phyloP scores from a whole-genome alignment of 2,797 vertebrate species.

The Silurus aristotelis region DNA sequence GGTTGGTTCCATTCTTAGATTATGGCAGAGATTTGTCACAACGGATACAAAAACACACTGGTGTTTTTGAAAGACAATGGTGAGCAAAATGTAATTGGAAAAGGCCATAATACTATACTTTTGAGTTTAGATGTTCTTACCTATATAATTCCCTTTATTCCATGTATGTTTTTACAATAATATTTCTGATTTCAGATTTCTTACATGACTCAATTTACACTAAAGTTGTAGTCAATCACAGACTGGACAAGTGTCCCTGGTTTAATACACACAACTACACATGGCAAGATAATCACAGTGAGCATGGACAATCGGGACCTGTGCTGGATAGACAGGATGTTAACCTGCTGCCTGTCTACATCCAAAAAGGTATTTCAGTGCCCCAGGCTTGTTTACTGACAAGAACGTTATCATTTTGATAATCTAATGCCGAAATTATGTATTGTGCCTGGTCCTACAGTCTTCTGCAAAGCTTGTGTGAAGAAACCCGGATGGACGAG shows the following conservation, averaged over 20 bases:
- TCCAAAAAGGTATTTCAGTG: slow-evolving; percentile 40
- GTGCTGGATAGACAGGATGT: background rate
- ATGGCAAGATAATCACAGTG: background rate
- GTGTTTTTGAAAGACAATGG: slow-evolving; percentile 80
- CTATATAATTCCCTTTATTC: too few species aligned
- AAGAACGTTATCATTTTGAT: too few species aligned
- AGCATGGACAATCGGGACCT: background rate
- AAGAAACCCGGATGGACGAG: slow-evolving; percentile 16
- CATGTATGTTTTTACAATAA: background rate
- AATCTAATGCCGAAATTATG: background rate
- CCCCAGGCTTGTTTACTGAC: background rate
- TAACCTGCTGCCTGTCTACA: slow-evolving; percentile 32
- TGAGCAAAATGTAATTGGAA: slow-evolving; percentile 57
- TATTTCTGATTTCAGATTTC: slow-evolving; percentile 24
- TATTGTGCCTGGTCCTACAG: slow-evolving; percentile 57
- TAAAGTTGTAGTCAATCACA: background rate
- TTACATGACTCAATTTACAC: background rate
- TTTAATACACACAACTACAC: background rate
- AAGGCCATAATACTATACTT: background rate
- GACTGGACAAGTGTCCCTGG: background rate
- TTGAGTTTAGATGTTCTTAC: too few species aligned
- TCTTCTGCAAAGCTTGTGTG: slow-evolving; percentile 61
- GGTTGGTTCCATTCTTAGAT: slow-evolving; percentile 40
- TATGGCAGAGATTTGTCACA: slow-evolving; percentile 82
- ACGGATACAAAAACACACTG: slow-evolving; percentile 83